Evolutionary conservation across 1,140 invertebrate genomes (phyloP).

Genomic region (Protaetia brevitarsis): DNA sequence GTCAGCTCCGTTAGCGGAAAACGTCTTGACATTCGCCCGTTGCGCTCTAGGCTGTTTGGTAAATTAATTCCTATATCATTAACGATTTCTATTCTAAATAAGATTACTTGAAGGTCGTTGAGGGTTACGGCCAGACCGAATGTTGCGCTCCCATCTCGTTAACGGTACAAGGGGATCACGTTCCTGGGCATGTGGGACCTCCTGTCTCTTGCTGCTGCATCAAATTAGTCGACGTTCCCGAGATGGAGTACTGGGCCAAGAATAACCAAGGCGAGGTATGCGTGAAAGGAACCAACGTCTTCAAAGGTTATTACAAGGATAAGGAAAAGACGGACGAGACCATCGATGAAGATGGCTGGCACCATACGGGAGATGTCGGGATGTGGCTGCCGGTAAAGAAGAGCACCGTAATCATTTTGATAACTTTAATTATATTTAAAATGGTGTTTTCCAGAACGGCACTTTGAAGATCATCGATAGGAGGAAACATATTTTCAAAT

Average conservation of each 20-base stretch:
- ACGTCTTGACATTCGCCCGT: slow-evolving; percentile 90
- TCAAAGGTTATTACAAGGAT: slow-evolving; percentile 87
- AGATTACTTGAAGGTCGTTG: slow-evolving; percentile 66
- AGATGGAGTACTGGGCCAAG: slow-evolving; percentile 94
- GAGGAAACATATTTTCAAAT: slow-evolving; percentile 96
- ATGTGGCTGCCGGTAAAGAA: slow-evolving; percentile 75
- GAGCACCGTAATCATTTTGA: not conserved
- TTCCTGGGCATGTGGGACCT: slow-evolving; percentile 90
- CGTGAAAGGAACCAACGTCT: slow-evolving; percentile 89
- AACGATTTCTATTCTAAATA: not conserved
- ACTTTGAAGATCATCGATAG: slow-evolving; percentile 94
- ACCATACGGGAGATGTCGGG: slow-evolving; percentile 93
- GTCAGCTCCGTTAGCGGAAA: slow-evolving; percentile 91
- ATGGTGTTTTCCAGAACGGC: slow-evolving; percentile 84
- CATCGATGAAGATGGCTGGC: slow-evolving; percentile 89
- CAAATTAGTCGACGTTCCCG: slow-evolving; percentile 94
- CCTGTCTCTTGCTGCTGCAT: slow-evolving; percentile 89
- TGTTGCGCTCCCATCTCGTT: slow-evolving; percentile 90
- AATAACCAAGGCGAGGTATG: slow-evolving; percentile 88
- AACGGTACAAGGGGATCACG: slow-evolving; percentile 86
- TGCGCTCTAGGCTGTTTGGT: slow-evolving; percentile 91
- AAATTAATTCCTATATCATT: slow-evolving; percentile 44
- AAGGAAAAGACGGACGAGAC: slow-evolving; percentile 81
- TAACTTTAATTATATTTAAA: slow-evolving; percentile 25
- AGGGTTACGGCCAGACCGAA: slow-evolving; percentile 98